A percentile compares a stretch with the other conserved stretches of the same genome.
These are phyloP conservation scores for Spialia ferax DNA, from an alignment of 2,888 invertebrate genomes.

Conservation along the genomic window DNA sequence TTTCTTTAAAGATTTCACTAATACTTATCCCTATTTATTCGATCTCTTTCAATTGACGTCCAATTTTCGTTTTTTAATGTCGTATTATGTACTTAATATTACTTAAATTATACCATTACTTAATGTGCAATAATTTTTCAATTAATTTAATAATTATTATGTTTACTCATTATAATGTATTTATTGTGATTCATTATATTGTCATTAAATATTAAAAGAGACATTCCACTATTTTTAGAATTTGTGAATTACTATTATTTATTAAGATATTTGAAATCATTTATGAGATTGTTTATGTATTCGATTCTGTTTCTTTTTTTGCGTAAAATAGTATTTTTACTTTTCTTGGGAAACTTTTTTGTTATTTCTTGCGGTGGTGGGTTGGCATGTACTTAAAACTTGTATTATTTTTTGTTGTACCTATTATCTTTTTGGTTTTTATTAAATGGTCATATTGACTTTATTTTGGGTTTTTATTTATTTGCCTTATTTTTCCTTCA, in stretches of 20 bases:
- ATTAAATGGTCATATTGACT: conserved; percentile 77
- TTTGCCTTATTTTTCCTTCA: conserved; percentile 46
- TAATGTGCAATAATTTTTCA: conserved; percentile 38
- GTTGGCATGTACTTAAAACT: conserved; percentile 68
- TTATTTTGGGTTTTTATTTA: conserved; percentile 62
- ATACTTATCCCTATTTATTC: conserved; percentile 44
- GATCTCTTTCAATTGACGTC: conserved; percentile 63
- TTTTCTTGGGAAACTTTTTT: conserved; percentile 32
- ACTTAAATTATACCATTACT: conserved; percentile 27
- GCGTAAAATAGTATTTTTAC: not conserved
- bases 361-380: conserved; percentile 65
- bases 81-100: conserved; percentile 45
- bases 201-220: not conserved
- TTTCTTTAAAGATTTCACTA: not conserved
- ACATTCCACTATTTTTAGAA: conserved; percentile 1
- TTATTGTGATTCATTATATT: not conserved
- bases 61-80: conserved; percentile 53
- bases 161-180: not conserved
- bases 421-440: conserved; percentile 71
- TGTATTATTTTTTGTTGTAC: conserved; percentile 60
- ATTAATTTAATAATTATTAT: conserved; percentile 30
- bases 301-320: not conserved
- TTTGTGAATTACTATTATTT: not conserved
- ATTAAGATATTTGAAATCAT: too few species aligned
- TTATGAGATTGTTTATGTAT: not conserved